Evolutionary conservation across 2,113 vertebrate genomes (phyloP).

Genomic region (Larimichthys crocea): DNA sequence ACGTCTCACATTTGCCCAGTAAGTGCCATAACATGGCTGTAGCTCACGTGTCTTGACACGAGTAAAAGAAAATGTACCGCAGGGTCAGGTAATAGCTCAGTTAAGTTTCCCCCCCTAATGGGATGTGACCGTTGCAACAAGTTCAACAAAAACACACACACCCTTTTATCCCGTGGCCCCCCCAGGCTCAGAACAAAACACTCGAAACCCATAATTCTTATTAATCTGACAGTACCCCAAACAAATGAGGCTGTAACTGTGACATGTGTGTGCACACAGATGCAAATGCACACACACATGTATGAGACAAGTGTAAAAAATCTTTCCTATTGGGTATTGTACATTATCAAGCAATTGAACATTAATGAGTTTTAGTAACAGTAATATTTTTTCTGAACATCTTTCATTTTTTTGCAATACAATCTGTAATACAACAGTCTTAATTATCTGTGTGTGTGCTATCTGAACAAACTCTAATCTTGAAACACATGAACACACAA

Average conservation of each 20-base stretch:
- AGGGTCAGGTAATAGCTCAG: constrained; percentile 72
- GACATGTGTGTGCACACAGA: constrained; percentile 27
- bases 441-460: constrained; percentile 15
- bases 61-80: constrained; percentile 62
- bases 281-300: constrained; percentile 4
- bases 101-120: constrained; percentile 59
- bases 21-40: constrained; percentile 66
- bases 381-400: neutral
- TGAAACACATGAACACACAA: constrained; percentile 31
- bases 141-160: constrained; percentile 76
- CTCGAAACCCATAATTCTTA: constrained; percentile 47
- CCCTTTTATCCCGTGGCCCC: constrained; percentile 63
- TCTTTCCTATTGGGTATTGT: neutral
- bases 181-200: constrained; percentile 53
- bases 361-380: neutral
- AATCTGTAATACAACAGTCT: neutral
- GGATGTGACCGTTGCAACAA: constrained; percentile 71
- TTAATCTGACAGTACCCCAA: constrained; percentile 71
- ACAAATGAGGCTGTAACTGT: constrained; percentile 63
- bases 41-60: constrained; percentile 72
- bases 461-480: constrained; percentile 16
- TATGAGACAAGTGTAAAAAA: neutral
- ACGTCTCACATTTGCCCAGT: constrained; percentile 64
- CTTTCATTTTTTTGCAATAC: neutral
- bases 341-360: neutral